phyloP scores from a whole-genome alignment of 2,797 vertebrate species.

The Lateolabrax maculatus region DNA sequence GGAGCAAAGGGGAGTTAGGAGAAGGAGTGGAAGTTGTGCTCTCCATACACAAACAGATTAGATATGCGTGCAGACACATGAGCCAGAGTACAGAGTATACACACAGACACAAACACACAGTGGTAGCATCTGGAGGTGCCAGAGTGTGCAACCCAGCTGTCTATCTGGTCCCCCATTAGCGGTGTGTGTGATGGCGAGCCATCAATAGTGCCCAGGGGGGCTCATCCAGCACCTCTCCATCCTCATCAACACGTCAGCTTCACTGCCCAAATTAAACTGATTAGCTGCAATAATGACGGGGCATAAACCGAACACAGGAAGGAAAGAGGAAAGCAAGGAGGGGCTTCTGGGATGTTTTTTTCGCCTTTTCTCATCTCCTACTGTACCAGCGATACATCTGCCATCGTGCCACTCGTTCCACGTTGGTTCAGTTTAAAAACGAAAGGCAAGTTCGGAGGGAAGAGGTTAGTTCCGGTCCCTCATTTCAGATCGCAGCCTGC shows the following conservation, averaged over 20 bases:
- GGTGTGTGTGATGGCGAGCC: conserved; percentile 64
- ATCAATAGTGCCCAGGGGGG: conserved; percentile 70
- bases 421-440: not conserved
- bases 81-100: conserved; percentile 15
- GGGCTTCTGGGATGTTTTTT: not conserved
- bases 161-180: conserved; percentile 71
- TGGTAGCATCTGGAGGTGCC: conserved; percentile 74
- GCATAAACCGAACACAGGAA: conserved; percentile 62
- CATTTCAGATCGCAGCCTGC: conserved; percentile 7
- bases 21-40: conserved; percentile 17
- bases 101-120: conserved; percentile 42
- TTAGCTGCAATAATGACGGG: conserved; percentile 77
- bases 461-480: conserved; percentile 35
- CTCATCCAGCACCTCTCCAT: conserved; percentile 79
- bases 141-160: conserved; percentile 73
- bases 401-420: not conserved
- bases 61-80: conserved; percentile 37
- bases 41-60: conserved; percentile 34
- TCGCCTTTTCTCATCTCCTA: not conserved
- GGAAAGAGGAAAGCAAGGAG: conserved; percentile 13
- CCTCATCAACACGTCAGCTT: conserved; percentile 83
- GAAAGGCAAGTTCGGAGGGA: conserved; percentile 8
- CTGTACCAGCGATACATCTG: not conserved
- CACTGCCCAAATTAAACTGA: conserved; percentile 80
- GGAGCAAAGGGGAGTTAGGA: conserved; percentile 14